A percentile compares a stretch with the other conserved stretches of the same genome.
phyloP scores from a whole-genome alignment of 1,140 invertebrate species.

The Atopsyche davidsoni region DNA sequence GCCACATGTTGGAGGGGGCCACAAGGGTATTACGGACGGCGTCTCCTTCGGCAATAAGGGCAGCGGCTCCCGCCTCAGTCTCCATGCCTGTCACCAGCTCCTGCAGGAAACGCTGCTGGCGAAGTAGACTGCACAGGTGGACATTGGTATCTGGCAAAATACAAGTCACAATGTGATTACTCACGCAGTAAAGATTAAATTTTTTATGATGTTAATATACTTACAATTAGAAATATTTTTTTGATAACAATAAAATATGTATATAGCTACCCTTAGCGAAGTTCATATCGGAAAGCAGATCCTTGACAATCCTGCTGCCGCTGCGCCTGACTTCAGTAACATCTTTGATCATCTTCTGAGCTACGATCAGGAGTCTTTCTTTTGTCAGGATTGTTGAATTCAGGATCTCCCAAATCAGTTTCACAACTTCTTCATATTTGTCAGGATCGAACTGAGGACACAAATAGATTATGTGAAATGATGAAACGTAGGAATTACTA shows the following conservation, averaged over 20 bases:
- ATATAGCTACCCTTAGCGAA: conserved; percentile 6
- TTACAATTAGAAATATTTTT: background rate
- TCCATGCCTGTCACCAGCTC: conserved; percentile 57
- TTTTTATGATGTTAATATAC: background rate
- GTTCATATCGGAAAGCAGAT: conserved; percentile 35
- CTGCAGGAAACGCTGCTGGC: conserved; percentile 72
- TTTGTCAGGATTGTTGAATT: conserved; percentile 63
- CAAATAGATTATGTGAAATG: conserved; percentile 7
- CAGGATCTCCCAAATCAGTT: conserved; percentile 71
- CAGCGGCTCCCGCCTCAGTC: conserved; percentile 45
- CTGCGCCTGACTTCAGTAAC: conserved; percentile 50
- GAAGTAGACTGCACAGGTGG: conserved; percentile 60
- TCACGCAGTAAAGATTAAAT: background rate
- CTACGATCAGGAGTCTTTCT: conserved; percentile 69
- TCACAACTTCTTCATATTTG: conserved; percentile 69
- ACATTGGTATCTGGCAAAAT: conserved; percentile 66
- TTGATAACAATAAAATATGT: conserved; percentile 5
- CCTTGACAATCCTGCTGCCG: conserved; percentile 41
- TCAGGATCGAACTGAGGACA: conserved; percentile 61
- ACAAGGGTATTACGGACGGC: conserved; percentile 56
- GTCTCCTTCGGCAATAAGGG: conserved; percentile 57
- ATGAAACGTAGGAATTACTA: no score
- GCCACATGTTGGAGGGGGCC: conserved; percentile 51
- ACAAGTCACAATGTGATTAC: conserved; percentile 25
- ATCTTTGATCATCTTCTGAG: conserved; percentile 70